Percentiles rank a stretch among this genome's conserved stretches.
Evolutionary conservation across 2,888 invertebrate species (phyloP).

Genomic region (Aspidiotus destructor): DNA sequence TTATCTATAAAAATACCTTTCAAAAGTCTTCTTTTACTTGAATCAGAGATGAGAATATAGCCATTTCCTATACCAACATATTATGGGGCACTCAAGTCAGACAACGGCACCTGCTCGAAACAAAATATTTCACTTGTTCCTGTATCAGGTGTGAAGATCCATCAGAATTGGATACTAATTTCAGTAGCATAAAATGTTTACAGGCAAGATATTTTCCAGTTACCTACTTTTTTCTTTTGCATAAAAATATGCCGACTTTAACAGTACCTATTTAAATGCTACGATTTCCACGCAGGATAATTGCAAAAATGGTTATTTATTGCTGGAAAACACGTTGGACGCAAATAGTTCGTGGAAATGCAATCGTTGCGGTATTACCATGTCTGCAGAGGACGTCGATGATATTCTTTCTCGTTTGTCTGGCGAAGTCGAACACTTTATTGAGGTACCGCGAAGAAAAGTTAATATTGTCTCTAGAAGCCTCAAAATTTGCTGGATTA

Average conservation of each 20-base stretch:
- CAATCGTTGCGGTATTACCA: conserved; percentile 55
- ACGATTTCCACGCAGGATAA: conserved; percentile 5
- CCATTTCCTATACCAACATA: conserved; percentile 78
- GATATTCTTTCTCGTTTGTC: conserved; percentile 62
- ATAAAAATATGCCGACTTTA: too few species aligned
- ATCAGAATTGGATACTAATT: conserved; percentile 66
- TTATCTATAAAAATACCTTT: too few species aligned
- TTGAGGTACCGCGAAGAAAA: conserved; percentile 33
- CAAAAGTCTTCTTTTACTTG: too few species aligned
- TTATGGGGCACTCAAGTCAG: conserved; percentile 77
- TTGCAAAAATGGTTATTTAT: conserved; percentile 49
- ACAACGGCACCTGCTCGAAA: conserved; percentile 63
- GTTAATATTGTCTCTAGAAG: conserved; percentile 10
- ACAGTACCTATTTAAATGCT: too few species aligned
- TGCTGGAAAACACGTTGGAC: conserved; percentile 60
- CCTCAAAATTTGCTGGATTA: neutral
- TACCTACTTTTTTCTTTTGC: too few species aligned
- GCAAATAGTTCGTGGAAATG: conserved; percentile 68
- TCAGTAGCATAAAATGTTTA: conserved; percentile 58
- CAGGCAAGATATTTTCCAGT: neutral
- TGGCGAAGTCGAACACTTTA: conserved; percentile 60
- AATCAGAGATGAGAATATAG: conserved; percentile 57
- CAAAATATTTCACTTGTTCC: conserved; percentile 67
- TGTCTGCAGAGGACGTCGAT: conserved; percentile 55
- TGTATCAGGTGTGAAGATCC: conserved; percentile 68